These are phyloP conservation scores for Metridium senile DNA, from an alignment of 92 coral and sea anemone genomes.

Conservation along the genomic window DNA sequence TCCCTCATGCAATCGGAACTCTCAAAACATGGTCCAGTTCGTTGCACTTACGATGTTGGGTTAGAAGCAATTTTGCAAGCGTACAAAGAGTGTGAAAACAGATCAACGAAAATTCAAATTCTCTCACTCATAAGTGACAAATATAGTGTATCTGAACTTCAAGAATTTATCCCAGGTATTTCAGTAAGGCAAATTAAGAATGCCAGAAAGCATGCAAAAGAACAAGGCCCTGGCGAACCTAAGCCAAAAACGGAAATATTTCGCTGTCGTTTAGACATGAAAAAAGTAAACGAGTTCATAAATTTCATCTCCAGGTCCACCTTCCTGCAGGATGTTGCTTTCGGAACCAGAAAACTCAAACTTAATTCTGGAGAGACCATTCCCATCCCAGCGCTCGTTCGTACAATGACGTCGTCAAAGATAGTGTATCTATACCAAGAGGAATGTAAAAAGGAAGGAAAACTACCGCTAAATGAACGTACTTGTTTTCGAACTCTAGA, in stretches of 20 bases:
- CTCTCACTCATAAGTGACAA: slow-evolving; percentile 16
- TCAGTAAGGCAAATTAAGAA: slow-evolving; percentile 49
- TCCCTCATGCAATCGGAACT: not conserved
- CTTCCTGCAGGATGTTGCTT: slow-evolving; percentile 50
- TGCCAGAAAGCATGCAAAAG: slow-evolving; percentile 45
- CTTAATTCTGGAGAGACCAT: slow-evolving; percentile 33
- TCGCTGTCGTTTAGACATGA: slow-evolving; percentile 42
- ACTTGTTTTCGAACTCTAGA: slow-evolving; percentile 39
- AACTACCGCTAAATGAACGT: slow-evolving; percentile 31
- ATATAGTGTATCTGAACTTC: slow-evolving; percentile 40
- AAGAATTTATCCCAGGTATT: slow-evolving; percentile 52
- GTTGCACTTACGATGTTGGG: not conserved
- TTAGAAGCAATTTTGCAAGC: not conserved
- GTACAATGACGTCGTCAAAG: slow-evolving; percentile 43
- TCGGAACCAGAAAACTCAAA: slow-evolving; percentile 48
- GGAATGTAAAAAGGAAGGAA: slow-evolving; percentile 9
- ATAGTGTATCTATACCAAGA: slow-evolving; percentile 40
- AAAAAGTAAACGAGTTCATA: slow-evolving; percentile 37
- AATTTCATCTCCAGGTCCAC: slow-evolving; percentile 46
- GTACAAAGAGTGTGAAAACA: not conserved
- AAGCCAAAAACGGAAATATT: slow-evolving; percentile 16
- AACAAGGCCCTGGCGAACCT: slow-evolving; percentile 35
- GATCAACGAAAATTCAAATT: not conserved
- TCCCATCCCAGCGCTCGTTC: slow-evolving; percentile 18
- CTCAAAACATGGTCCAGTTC: not conserved